Conservation (phyloP, 1,140 invertebrate species). For the Halictus rubicundus region DNA sequence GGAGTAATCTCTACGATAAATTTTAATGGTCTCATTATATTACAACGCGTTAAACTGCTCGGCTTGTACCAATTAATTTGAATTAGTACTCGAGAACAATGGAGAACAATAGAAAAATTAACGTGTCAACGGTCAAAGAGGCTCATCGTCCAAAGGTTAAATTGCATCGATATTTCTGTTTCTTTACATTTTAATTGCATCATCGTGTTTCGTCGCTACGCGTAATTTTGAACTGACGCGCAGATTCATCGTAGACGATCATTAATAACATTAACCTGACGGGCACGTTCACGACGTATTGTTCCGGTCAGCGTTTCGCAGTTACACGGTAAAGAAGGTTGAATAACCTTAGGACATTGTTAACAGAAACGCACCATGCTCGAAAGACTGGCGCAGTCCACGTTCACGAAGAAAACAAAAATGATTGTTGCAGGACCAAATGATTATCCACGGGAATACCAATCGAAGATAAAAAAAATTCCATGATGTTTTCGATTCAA, state of each 20-base stretch:
- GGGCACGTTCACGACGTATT: not conserved
- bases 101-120: conserved; percentile 40
- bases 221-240: conserved; percentile 19
- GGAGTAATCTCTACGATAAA: too few species aligned
- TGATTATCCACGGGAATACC: not conserved
- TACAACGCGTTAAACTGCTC: too few species aligned
- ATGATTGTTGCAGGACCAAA: not conserved
- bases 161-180: too few species aligned
- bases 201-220: conserved; percentile 31
- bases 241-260: conserved; percentile 21
- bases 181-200: conserved; percentile 50
- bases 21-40: too few species aligned
- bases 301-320: not conserved
- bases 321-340: not conserved
- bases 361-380: conserved; percentile 28
- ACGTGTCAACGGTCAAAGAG: too few species aligned
- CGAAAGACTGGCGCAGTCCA: conserved; percentile 18
- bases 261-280: conserved; percentile 31
- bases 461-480: too few species aligned
- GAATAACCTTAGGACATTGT: not conserved
- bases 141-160: too few species aligned
- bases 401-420: not conserved
- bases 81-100: too few species aligned
- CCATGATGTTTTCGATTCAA: too few species aligned
- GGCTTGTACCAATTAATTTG: too few species aligned